Conservation (phyloP, 2,888 invertebrate genomes). For the Isotomurus palustris region DNA sequence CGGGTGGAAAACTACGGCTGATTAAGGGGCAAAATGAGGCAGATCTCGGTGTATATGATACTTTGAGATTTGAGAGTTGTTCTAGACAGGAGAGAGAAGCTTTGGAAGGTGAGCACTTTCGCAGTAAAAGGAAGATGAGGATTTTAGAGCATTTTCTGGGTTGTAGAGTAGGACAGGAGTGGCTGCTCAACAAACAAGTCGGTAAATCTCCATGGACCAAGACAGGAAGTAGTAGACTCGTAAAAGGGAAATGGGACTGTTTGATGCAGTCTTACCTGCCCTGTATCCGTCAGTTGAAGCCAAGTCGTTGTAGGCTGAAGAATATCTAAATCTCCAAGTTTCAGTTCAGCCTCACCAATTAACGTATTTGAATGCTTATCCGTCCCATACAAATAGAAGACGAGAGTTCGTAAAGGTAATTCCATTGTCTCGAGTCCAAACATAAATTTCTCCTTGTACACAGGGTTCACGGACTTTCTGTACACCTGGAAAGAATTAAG, state of each 20-base stretch:
- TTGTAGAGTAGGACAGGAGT: no score
- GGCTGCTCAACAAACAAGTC: no score
- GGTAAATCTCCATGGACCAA: no score
- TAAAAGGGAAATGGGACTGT: no score
- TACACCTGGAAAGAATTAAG: constrained; percentile 56
- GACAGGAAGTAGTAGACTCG: no score
- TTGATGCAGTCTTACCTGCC: constrained; percentile 58
- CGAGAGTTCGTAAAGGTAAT: constrained; percentile 57
- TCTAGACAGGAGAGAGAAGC: not conserved
- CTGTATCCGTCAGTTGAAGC: constrained; percentile 69
- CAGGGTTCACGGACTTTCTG: constrained; percentile 63
- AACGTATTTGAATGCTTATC: constrained; percentile 62
- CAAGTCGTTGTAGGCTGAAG: constrained; percentile 64
- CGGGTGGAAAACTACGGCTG: no score
- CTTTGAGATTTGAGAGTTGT: not conserved
- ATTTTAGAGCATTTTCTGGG: no score
- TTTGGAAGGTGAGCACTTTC: no score
- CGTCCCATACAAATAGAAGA: constrained; percentile 65
- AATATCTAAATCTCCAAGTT: constrained; percentile 61
- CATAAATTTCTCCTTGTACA: constrained; percentile 72
- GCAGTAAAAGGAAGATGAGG: no score
- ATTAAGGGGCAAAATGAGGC: no score
- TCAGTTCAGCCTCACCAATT: constrained; percentile 65
- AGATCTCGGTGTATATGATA: no score
- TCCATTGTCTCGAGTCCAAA: constrained; percentile 61